Evolutionary conservation across 2,797 vertebrate species (phyloP), one percentile per base, ranked within the genome.

Genomic region (Karalla daura): DNA sequence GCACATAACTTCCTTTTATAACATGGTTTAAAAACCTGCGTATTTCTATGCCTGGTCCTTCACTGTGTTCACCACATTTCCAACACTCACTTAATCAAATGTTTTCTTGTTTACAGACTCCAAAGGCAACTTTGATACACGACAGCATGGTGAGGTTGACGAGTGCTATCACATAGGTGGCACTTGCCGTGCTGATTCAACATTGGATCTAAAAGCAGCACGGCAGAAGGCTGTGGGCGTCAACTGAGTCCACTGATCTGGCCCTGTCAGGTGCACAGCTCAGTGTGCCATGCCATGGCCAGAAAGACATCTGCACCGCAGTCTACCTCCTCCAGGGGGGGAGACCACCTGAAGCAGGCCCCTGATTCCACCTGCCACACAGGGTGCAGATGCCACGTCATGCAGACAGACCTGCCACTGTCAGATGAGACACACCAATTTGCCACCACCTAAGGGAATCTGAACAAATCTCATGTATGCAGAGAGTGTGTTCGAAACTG

Each of bases 141-240:
- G 28, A 41, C 11, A 4, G 37, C 23, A 8, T 5, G 37, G 44
- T 21, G 27, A 28, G 33, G 44, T 50, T 59, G 73, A 75, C n/a
- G 45, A 78, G 60, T 51, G 56, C 30, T 71, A 55, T 66, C 55
- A 53, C 64, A 77, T 75, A 69, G 56, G 74, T 77, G 74, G 56
- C 60, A 46, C 60, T 28, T 32, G 27, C 54, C 49, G 53, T 30
- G 25, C 59, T 76, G 80, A 87, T 76, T 85, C 69, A 82, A 61
- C 50, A 51, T 62, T 8, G 35, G 68, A 46, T 78, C 75, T 63
- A 74, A 85, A 80, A 72, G 63, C 35, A 83, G 74, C 3, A 44
- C 56, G 65, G 83, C 85, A 80, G 85, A 86, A 85, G 84, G 80
- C 44, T 39, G 85, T 82, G 76, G 86, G 83, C 43, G 60, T 83